These are phyloP conservation scores for Liasis olivaceus DNA, from an alignment of 2,797 vertebrate genomes.

Conservation along the genomic window DNA sequence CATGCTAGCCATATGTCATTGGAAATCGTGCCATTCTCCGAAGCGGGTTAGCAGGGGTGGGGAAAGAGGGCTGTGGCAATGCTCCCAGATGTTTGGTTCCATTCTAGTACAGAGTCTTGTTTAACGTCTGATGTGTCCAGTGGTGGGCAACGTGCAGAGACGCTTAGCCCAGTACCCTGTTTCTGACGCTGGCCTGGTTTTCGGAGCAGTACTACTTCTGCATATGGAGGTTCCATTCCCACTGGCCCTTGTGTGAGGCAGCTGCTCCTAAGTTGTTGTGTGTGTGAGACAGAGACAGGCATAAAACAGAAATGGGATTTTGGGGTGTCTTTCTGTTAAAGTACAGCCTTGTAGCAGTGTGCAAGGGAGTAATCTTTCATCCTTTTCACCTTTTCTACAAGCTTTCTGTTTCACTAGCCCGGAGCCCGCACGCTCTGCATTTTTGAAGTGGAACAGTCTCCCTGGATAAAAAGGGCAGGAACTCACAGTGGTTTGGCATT, in stretches of 20 bases:
- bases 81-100: background rate
- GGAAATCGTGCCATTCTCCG: background rate
- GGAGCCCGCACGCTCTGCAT: slow-evolving; percentile 24
- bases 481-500: slow-evolving; percentile 16
- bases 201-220: background rate
- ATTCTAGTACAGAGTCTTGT: background rate
- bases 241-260: no score
- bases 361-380: background rate
- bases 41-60: background rate
- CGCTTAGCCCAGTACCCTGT: no score
- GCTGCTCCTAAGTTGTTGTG: background rate
- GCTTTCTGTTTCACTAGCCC: slow-evolving; percentile 15
- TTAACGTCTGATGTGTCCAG: background rate
- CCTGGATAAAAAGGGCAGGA: slow-evolving; percentile 45
- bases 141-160: background rate
- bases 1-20: background rate
- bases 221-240: background rate
- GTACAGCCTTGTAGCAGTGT: background rate
- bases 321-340: background rate
- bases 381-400: background rate
- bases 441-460: background rate
- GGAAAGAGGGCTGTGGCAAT: background rate
- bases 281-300: background rate
- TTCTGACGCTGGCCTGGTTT: background rate
- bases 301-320: background rate